A percentile compares a stretch with the other conserved stretches of the same genome.
Evolutionary conservation across 2,888 invertebrate species (phyloP).

Genomic region (Zhuqinia jingwanae): DNA sequence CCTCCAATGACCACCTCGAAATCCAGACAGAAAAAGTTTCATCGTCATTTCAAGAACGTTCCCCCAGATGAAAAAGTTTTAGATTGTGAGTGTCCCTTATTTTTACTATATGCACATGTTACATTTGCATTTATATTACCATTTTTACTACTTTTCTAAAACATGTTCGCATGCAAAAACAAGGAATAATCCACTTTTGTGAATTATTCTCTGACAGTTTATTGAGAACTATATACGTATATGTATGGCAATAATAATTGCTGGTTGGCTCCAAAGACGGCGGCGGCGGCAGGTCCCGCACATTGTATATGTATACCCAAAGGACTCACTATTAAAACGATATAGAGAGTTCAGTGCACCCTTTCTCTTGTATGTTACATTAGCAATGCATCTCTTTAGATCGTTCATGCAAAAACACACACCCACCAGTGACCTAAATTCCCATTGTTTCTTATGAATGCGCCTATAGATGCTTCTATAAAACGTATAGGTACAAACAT

Average conservation of each 20-base stretch:
- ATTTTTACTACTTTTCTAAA: not conserved
- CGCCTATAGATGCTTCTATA: not conserved
- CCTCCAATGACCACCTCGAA: conserved; percentile 84
- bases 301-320: not conserved
- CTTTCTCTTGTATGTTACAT: not conserved
- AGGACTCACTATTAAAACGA: not conserved
- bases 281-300: too few species aligned
- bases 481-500: too few species aligned
- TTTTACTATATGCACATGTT: not conserved
- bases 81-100: conserved; percentile 86
- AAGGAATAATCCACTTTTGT: too few species aligned
- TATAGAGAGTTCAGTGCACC: conserved; percentile 11
- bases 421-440: not conserved
- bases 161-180: too few species aligned
- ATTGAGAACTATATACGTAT: too few species aligned
- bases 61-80: conserved; percentile 92
- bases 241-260: too few species aligned
- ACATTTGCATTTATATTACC: conserved; percentile 20
- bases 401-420: too few species aligned
- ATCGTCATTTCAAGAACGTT: conserved; percentile 92
- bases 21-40: conserved; percentile 93
- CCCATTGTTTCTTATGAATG: not conserved
- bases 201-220: too few species aligned
- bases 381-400: not conserved
- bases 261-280: too few species aligned